Base-by-base conservation (phyloP, 2,797 vertebrate genomes). In the Semaprochilodus insignis region DNA sequence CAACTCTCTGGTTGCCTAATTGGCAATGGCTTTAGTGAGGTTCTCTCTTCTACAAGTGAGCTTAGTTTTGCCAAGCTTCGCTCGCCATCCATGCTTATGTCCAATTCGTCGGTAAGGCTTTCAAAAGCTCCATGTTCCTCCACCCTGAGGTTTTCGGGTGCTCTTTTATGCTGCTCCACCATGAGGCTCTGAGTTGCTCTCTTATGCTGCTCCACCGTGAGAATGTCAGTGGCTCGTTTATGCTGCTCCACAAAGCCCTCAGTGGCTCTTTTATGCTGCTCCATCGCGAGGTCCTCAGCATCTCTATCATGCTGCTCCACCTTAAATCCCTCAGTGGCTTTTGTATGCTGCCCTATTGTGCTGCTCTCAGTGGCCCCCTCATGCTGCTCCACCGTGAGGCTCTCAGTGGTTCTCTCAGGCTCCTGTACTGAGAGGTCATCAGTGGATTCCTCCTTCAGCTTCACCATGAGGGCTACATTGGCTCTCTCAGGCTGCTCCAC, bases 31-130 rank as follows among this genome's bases (percentile, higher is more conserved):
- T 95, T 95, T n/a, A 90, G 19, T 4, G 82, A 73, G 63, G 93
- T 88, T 87, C 92, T 96, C 75, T 96, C 96, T 88, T 94, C 96
- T n/a, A 87, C 88, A 34, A 94, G 93, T 57, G 94, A 93, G 84
- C 89, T 91, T 40, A 91, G 88, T 84, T 94, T 93, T 51, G 90
- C 92, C 89, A 92, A 90, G 85, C 86, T 89, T 51, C 88, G 82
- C 86, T 96, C 95, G 84, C 84, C 90, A 74, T 94, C 91, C 27
- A 91, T 91, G 85, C 91, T 83, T 65, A 89, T 83, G 91, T 94
- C 94, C 90, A 93, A 91, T 80, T 93, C 92, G 25, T 89, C 84
- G 23, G 44, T n/a, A 66, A 82, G 85, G 77, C 23, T 19, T 13
- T 27, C n/a, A n/a, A 31, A 48, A 57, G 67, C 7, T 44, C 6